Base-by-base conservation (phyloP, 2,888 invertebrate species). In the Lobophora halterata region DNA sequence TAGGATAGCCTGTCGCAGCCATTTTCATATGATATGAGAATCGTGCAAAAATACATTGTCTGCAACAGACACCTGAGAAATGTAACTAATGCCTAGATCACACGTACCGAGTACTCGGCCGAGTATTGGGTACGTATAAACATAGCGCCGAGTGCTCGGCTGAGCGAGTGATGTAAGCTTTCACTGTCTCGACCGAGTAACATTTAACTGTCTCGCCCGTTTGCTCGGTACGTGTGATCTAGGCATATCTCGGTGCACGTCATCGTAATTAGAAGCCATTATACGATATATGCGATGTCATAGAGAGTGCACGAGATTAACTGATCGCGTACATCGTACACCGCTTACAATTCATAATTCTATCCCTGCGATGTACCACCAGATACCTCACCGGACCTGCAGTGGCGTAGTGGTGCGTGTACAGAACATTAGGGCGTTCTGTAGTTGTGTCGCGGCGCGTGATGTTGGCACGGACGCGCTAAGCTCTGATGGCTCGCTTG, bases 381-480 rank as follows among this genome's bases (percentile, higher is more conserved):
- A 26, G 14, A 3, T 16, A 2, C 14, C 9, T 21, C 18, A 28
- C 6, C 25, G 38, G 34, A 27, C 24, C 11, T 13, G 36, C n/a
- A 16, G 27, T 36, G 41, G 40, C 26, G 34, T 33, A 11, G 31
- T 19, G 27, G 49, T 30, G 59, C 58, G 59, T 68, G 17, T 19
- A 11, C 2, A 10, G 3, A 17, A 12, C 21, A 2, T 65, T 17
- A 60, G 37, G 49, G 60, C 49, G 52, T 58, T 42, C 55, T 61
- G 61, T 54, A 71, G 55, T 55, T 56, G 55, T 52, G 66, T 16
- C 68, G 56, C 49, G 61, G 51, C 46, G 60, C 64, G 61, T 76
- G 74, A 51, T 74, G 76, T 46, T 67, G 73, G 54, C 78, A 79
- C 57, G 69, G 62, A 5, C 66, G 62, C 50, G 61, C 47, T 10